A percentile compares a stretch with the other conserved stretches of the same genome.
These are phyloP conservation scores for Myanophis thanlyinensis DNA, from an alignment of 2,113 vertebrate species.

Conservation along the genomic window DNA sequence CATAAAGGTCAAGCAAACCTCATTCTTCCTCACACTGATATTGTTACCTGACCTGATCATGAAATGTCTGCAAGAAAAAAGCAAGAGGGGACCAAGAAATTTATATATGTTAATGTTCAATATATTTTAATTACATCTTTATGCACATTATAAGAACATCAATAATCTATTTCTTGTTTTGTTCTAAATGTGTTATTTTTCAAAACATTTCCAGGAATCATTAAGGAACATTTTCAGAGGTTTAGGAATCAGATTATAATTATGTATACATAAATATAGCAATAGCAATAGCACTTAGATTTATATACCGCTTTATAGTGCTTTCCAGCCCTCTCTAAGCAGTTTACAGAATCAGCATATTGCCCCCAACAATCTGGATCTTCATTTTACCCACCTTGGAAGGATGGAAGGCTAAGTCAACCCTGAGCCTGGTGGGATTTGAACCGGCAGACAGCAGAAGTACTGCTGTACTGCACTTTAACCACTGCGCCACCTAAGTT, in stretches of 20 bases:
- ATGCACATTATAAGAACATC: background rate
- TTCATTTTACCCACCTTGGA: too few relatives aligned
- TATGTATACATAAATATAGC: background rate
- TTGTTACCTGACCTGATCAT: background rate
- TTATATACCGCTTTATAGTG: too few relatives aligned
- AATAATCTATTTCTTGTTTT: background rate
- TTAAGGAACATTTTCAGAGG: background rate
- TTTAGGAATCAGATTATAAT: background rate
- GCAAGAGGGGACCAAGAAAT: background rate
- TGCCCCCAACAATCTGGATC: too few relatives aligned
- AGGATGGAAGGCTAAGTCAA: too few relatives aligned
- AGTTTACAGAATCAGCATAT: too few relatives aligned
- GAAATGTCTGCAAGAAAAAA: background rate
- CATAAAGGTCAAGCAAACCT: background rate
- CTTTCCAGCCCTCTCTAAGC: too few relatives aligned
- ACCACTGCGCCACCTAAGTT: too few relatives aligned
- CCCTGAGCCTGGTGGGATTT: too few relatives aligned
- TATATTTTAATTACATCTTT: background rate
- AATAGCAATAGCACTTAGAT: too few relatives aligned
- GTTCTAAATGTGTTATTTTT: background rate
- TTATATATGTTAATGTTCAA: background rate
- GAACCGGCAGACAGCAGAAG: too few relatives aligned
- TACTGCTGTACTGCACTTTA: too few relatives aligned
- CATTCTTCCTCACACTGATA: background rate
- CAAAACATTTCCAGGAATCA: background rate